Percentiles rank a stretch among this genome's conserved stretches.
Conservation (phyloP, 1,140 invertebrate genomes). For the Telenomus remus region DNA sequence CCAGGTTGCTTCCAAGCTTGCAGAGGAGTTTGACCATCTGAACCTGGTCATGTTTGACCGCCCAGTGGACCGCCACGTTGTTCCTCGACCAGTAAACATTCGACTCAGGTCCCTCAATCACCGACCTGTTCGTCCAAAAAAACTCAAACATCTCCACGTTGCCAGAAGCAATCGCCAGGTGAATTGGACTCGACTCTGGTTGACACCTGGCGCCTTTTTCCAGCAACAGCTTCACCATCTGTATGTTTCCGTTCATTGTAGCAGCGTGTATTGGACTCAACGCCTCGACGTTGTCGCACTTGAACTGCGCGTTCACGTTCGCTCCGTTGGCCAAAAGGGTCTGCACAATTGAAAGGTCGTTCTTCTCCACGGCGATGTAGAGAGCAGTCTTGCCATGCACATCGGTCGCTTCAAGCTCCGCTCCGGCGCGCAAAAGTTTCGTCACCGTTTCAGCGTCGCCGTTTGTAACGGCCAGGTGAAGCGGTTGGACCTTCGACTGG, state of each 20-base stretch:
- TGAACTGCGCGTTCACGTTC: slow-evolving; percentile 19
- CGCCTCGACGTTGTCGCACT: neutral
- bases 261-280: slow-evolving; percentile 31
- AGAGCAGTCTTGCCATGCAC: slow-evolving; percentile 23
- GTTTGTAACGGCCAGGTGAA: slow-evolving; percentile 8
- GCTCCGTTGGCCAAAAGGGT: slow-evolving; percentile 9
- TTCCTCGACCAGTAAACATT: slow-evolving; percentile 4
- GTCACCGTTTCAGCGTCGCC: slow-evolving; percentile 9
- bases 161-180: slow-evolving; percentile 21
- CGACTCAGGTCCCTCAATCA: slow-evolving; percentile 8
- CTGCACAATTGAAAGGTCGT: neutral
- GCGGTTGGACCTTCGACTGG: slow-evolving; percentile 9
- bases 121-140: slow-evolving; percentile 10
- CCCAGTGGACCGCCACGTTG: slow-evolving; percentile 32
- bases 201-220: neutral
- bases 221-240: slow-evolving; percentile 15
- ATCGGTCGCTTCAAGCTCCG: slow-evolving; percentile 18
- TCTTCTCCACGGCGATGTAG: slow-evolving; percentile 26
- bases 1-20: slow-evolving; percentile 1
- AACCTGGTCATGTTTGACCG: slow-evolving; percentile 10
- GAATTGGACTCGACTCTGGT: slow-evolving; percentile 19
- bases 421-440: slow-evolving; percentile 11
- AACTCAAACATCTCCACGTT: slow-evolving; percentile 28
- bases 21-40: slow-evolving; percentile 20
- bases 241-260: slow-evolving; percentile 8